A percentile compares a stretch with the other conserved stretches of the same genome.
These are phyloP conservation scores for Oncorhynchus clarkii DNA, from an alignment of 2,113 vertebrate species.

Conservation along the genomic window DNA sequence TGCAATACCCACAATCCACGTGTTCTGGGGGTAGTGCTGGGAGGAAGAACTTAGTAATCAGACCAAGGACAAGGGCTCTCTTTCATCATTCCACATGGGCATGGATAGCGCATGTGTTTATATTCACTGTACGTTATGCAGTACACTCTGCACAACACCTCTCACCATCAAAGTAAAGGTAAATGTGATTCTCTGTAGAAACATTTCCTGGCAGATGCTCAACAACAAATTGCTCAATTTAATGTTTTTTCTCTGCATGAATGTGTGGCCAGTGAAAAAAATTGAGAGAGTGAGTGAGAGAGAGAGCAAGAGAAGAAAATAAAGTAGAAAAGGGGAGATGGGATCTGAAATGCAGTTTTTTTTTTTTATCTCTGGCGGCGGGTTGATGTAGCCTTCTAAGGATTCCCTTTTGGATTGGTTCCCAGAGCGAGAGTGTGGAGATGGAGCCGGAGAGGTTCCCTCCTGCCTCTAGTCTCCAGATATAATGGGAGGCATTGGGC, in stretches of 20 bases:
- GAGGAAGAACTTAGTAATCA: slow-evolving; percentile 41
- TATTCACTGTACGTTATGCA: slow-evolving; percentile 70
- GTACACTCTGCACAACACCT: slow-evolving; percentile 46
- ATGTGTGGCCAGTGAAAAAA: slow-evolving; percentile 1
- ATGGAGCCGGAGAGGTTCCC: too few species aligned
- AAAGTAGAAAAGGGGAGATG: background rate
- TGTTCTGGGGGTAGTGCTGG: slow-evolving; percentile 31
- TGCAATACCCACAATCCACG: slow-evolving; percentile 21
- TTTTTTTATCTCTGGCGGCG: slow-evolving; percentile 17
- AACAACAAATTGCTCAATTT: slow-evolving; percentile 54
- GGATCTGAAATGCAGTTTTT: slow-evolving; percentile 78
- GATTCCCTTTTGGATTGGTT: too few species aligned
- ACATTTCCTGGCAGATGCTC: slow-evolving; percentile 53
- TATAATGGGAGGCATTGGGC: too few species aligned
- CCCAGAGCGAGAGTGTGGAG: too few species aligned
- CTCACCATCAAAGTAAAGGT: slow-evolving; percentile 19
- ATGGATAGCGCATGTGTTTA: slow-evolving; percentile 64
- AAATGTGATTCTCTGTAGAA: slow-evolving; percentile 17
- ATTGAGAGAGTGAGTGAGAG: slow-evolving; percentile 21
- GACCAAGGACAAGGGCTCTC: slow-evolving; percentile 54
- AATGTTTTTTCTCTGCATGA: slow-evolving; percentile 23
- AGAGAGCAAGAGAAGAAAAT: background rate
- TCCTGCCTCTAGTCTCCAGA: too few species aligned
- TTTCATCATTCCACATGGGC: slow-evolving; percentile 52
- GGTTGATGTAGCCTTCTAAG: slow-evolving; percentile 65